These are phyloP conservation scores for Dromococcyx pavoninus DNA, from an alignment of 2,797 vertebrate species.

Conservation along the genomic window DNA sequence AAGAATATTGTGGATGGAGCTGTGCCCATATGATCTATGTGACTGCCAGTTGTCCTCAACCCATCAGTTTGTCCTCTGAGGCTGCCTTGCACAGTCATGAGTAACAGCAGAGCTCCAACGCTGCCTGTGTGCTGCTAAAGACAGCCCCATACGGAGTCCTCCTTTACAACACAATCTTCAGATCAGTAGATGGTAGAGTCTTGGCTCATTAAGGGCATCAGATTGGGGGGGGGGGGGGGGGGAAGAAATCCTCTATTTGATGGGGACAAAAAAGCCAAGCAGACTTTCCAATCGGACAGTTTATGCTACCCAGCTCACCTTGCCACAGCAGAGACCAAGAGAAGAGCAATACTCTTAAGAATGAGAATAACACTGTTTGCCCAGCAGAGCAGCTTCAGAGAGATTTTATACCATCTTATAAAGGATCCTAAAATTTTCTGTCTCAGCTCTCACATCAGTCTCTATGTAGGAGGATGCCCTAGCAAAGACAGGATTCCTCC, in stretches of 20 bases:
- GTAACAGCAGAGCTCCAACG: not conserved
- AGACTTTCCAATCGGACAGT: not conserved
- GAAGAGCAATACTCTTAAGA: not conserved
- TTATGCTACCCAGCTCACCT: not conserved
- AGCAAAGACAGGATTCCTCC: not conserved
- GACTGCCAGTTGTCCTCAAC: not conserved
- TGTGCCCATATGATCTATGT: not conserved
- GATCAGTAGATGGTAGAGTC: not conserved
- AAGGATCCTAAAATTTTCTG: not conserved
- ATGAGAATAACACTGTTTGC: not conserved
- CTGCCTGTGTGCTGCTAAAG: not conserved
- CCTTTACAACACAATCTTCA: not conserved
- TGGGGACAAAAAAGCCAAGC: not conserved
- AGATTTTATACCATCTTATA: not conserved
- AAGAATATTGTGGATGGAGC: not conserved
- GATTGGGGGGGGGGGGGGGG: accelerated
- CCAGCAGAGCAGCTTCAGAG: not conserved
- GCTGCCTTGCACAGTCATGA: not conserved
- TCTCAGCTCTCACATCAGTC: not conserved
- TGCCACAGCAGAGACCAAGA: not conserved
- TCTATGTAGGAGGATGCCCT: not conserved
- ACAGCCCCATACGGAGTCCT: not conserved
- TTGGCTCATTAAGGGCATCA: not conserved
- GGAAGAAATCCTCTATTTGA: not conserved
- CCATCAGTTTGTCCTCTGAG: not conserved